Conservation (phyloP, 2,797 vertebrate species). For the Urophycis tenuis region DNA sequence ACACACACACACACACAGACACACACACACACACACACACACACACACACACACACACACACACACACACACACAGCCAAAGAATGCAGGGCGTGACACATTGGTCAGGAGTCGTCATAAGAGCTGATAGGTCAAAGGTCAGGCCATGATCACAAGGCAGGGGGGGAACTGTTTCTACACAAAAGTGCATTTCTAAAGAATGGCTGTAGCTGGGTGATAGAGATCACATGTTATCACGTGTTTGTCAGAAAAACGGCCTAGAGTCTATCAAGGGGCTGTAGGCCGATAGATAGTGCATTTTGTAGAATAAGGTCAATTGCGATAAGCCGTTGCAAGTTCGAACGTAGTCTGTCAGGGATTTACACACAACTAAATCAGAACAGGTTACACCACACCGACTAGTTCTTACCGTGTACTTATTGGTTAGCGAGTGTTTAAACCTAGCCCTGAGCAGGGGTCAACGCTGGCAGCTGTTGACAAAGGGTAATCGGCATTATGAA, state of each 20-base stretch:
- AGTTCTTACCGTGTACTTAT: too few relatives aligned
- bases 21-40: constrained; percentile 7
- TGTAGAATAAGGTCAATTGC: neutral
- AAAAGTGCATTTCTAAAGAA: neutral
- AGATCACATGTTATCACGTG: neutral
- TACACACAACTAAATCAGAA: too few relatives aligned
- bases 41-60: neutral
- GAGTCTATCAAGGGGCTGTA: too few relatives aligned
- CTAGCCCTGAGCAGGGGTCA: too few relatives aligned
- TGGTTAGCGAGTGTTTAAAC: too few relatives aligned
- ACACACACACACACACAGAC: constrained; percentile 8
- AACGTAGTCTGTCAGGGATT: too few relatives aligned
- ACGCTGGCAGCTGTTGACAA: too few relatives aligned
- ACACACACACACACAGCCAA: neutral
- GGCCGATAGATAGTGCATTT: too few relatives aligned
- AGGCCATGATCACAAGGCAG: neutral
- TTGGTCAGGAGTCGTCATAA: neutral
- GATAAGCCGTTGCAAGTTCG: neutral
- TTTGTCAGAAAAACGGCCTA: neutral
- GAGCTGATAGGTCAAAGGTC: neutral
- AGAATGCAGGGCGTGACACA: neutral
- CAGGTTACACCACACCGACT: too few relatives aligned
- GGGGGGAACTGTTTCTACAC: neutral
- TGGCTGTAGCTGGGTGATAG: neutral
- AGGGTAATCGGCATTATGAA: too few relatives aligned